Evolutionary conservation across 1,140 invertebrate genomes (phyloP), one percentile per base, ranked within the genome.

Genomic region (Batillaria attramentaria): DNA sequence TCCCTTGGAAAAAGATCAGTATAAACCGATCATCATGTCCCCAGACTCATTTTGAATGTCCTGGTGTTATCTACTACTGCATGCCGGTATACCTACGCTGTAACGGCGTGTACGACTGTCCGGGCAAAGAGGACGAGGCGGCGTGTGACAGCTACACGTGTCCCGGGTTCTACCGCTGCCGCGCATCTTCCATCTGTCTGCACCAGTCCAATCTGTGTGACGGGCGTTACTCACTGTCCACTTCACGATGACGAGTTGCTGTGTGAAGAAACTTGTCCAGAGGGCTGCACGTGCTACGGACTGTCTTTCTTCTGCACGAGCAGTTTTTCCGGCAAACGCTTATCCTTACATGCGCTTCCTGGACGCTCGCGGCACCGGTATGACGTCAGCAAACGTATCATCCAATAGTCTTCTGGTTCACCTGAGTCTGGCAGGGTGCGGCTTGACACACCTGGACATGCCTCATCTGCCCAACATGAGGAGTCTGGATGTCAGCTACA

Each of bases 191-290:
- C 33, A 24, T 69, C 20, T 80, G 79, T 77, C 37, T 80, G 4
- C 50, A 66, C 24, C 35, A 41, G 37, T 24, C 31, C 8, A 31
- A 77, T n/a, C 41, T 80, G 33, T 80, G 79, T 77, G 79, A 80
- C 62, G 79, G 79, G 5, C 4, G 35, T 5, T 42, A 35, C 31
- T n/a, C 79, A 80, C 3, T 80, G 79, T 77, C 73, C 73, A n/a
- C 31, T 0, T 8, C 33, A 43, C 3, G 73, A 75, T 39, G 73
- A 75, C 24, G 73, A 75, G 35, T 13, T 75, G 18, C 46, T 4
- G 33, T 75, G 73, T 24, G 16, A 75, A 18, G 60, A 37, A 6
- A 33, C 28, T 13, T 75, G 73, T 39, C 73, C 73, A 31, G 3
- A 20, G 28, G 13, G 28, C 16, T 75, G 73, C 35, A 62, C 50